phyloP scores from a whole-genome alignment of 92 coral and sea anemone species.

The Desmophyllum pertusum region DNA sequence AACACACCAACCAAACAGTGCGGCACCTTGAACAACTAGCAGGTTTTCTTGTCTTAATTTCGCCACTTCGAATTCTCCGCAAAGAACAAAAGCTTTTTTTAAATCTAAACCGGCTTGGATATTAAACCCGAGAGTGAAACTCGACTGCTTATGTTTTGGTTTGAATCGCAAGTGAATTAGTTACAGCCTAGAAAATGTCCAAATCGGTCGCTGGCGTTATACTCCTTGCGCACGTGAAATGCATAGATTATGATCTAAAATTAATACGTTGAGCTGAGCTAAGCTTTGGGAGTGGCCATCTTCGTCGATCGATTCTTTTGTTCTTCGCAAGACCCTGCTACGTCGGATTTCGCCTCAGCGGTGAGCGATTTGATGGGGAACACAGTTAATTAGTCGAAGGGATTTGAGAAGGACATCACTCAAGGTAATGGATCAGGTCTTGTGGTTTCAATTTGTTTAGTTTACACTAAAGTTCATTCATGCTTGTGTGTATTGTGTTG shows the following conservation, averaged over 20 bases:
- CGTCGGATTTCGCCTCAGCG: not conserved
- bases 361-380: not conserved
- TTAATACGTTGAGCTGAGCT: conserved; percentile 23
- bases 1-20: conserved; percentile 14
- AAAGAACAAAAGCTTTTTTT: conserved; percentile 4
- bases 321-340: not conserved
- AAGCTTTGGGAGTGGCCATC: conserved; percentile 42
- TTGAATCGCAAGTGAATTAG: not conserved
- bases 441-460: not conserved
- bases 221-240: conserved; percentile 14
- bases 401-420: not conserved
- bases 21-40: conserved; percentile 23
- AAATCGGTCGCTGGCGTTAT: conserved; percentile 30
- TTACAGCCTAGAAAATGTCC: conserved; percentile 7
- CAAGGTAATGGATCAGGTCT: not conserved
- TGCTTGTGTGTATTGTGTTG: not conserved
- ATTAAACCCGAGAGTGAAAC: not conserved
- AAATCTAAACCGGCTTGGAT: not conserved
- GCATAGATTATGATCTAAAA: conserved; percentile 50
- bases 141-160: not conserved
- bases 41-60: conserved; percentile 14
- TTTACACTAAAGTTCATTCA: not conserved
- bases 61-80: not conserved
- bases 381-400: not conserved
- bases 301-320: conserved; percentile 8